Evolutionary conservation across 2,888 invertebrate genomes (phyloP), one percentile per base, ranked within the genome.

Genomic region (Pediacus dermestoides): DNA sequence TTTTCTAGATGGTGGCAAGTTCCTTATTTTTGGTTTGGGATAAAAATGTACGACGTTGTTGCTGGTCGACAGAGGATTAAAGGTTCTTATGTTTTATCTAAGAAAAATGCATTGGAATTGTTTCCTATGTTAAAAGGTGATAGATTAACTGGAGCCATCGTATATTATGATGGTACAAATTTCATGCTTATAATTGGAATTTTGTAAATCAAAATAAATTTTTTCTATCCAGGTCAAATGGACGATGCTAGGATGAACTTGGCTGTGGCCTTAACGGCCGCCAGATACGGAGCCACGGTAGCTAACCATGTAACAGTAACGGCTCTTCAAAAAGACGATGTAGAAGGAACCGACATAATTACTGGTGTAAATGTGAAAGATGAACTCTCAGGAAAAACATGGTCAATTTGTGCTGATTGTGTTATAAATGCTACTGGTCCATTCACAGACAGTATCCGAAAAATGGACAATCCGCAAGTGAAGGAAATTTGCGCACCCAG

Each of bases 121-220:
- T 99, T 99, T 66, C 99, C 99, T 1, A 99, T 99, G 97, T 73
- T 99, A 53, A 89, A 93, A 63, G 92, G 88, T 36, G 95, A 99
- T 61, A 86, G 86, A 63, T 74, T 99, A 7, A 88, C 88, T 55
- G 99, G 97, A 22, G 97, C 97, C 18, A 86, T 99, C 53, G 96
- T 99, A n/a, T 99, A 99, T 71, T 99, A 97, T 67, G 99, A 99
- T 71, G 99, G 96, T n/a, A n/a, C n/a, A n/a, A n/a, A n/a, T n/a
- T n/a, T n/a, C n/a, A n/a, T n/a, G n/a, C n/a, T n/a, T n/a, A n/a
- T n/a, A n/a, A n/a, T n/a, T n/a, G n/a, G n/a, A n/a, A n/a, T n/a
- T n/a, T n/a, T n/a, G n/a, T n/a, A n/a, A n/a, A n/a, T n/a, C n/a
- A n/a, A n/a, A n/a, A n/a, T n/a, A n/a, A n/a, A n/a, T n/a, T n/a